Base-by-base conservation (phyloP, 2,888 invertebrate genomes). In the Cryptus armator region DNA sequence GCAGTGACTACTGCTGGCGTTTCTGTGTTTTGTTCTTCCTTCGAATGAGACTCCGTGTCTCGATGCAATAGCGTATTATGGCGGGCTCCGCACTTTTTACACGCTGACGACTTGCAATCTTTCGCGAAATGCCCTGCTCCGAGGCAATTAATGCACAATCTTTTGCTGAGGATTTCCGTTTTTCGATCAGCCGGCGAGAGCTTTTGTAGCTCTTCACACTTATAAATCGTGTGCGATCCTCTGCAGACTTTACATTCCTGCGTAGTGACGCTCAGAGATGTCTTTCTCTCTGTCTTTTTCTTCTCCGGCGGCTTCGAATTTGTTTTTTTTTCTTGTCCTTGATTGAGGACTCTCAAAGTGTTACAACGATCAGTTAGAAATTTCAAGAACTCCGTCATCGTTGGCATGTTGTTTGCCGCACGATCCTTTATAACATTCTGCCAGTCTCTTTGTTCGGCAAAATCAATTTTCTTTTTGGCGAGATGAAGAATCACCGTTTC, bases 391-490 rank as follows among this genome's bases (percentile, higher is more conserved):
- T 85, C 85, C 12, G 56, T 53, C 62, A 87, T 48, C 44, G 43
- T 84, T 6, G 87, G 88, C 86, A 88, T 86, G 16, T 81, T 71
- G 7, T 75, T 83, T 19, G 67, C 62, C n/a, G 68, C 80, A 10
- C 68, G 82, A 44, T 81, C 83, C 48, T 85, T 82, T 53, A 84
- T 53, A 19, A 71, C 53, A 66, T 81, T 70, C 76, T 90, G 88
- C 89, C 89, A 90, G 19, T 90, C 89, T 10, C 83, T 67, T 64
- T 84, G 84, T 9, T 87, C 86, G 24, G 67, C 66, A 48, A 77
- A 81, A 59, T 90, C 89, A 32, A 91, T 76, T 80, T 91, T 89
- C 16, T 79, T 86, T 14, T 86, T 84, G n/a, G 89, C 76, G 19
- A 90, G 51, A 72, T 88, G 87, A 43, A 89, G 85, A 24, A 89